Conservation (phyloP, 2,113 vertebrate genomes). For the Passerina amoena region DNA sequence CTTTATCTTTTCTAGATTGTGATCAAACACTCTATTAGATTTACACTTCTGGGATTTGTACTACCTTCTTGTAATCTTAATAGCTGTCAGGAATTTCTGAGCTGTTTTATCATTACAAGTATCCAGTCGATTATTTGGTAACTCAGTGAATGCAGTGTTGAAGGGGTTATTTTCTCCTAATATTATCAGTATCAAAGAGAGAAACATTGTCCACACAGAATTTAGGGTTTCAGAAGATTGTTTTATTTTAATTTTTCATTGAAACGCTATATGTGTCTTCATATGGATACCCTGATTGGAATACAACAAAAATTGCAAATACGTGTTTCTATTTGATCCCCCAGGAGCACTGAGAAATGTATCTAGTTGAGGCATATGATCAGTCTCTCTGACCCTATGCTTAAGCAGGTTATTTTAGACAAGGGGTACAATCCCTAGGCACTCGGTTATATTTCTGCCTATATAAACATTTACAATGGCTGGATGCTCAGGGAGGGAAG, state of each 20-base stretch:
- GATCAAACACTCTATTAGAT: not conserved
- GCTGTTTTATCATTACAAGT: not conserved
- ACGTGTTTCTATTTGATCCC: not conserved
- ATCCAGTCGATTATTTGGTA: not conserved
- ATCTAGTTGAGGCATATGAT: not conserved
- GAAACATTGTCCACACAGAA: not conserved
- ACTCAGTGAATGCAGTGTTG: not conserved
- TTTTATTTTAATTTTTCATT: not conserved
- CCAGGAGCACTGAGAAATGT: not conserved
- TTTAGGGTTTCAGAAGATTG: not conserved
- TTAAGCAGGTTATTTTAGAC: not conserved
- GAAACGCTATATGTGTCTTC: not conserved
- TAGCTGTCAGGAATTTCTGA: not conserved
- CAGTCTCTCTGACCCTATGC: not conserved
- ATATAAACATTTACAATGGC: not conserved
- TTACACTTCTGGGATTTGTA: slow-evolving; percentile 22
- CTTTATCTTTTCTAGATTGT: not conserved
- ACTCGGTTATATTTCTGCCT: not conserved
- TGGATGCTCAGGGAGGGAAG: not conserved
- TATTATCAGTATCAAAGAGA: not conserved
- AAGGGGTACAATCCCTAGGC: not conserved
- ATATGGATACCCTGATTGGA: not conserved
- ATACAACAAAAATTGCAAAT: not conserved
- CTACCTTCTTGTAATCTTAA: slow-evolving; percentile 6
- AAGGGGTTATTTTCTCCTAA: not conserved